These are phyloP conservation scores for Drosophila repleta DNA, from an alignment of 1,140 invertebrate species.

Conservation along the genomic window DNA sequence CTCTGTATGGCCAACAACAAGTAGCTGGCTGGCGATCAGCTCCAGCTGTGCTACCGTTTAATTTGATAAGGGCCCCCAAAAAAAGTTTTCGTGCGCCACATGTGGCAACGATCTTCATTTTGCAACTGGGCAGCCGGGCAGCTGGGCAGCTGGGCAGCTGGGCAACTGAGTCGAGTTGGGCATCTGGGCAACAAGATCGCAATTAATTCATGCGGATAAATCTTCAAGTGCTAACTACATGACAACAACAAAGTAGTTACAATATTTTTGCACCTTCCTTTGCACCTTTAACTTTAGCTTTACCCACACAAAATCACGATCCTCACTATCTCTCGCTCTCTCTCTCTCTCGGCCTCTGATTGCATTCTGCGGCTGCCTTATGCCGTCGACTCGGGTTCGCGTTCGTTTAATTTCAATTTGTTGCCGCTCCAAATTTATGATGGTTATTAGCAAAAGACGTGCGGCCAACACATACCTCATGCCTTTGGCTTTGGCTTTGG, in stretches of 20 bases:
- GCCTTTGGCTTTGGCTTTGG: constrained; percentile 16
- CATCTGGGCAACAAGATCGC: constrained; percentile 81
- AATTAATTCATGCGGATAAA: constrained; percentile 84
- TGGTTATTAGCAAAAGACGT: constrained; percentile 83
- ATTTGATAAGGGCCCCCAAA: constrained; percentile 69
- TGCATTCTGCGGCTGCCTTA: constrained; percentile 72
- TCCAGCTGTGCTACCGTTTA: constrained; percentile 82
- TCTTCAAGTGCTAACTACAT: constrained; percentile 84
- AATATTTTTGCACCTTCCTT: constrained; percentile 32
- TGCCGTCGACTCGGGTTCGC: constrained; percentile 25
- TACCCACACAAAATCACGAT: constrained; percentile 58
- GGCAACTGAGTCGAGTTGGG: constrained; percentile 18
- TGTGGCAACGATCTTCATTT: constrained; percentile 65
- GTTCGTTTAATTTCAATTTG: constrained; percentile 84
- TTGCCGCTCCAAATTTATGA: constrained; percentile 82
- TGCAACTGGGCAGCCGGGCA: constrained; percentile 16
- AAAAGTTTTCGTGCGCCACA: constrained; percentile 54
- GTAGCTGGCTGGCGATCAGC: constrained; percentile 55
- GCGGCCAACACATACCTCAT: constrained; percentile 79
- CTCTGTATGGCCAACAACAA: constrained; percentile 71
- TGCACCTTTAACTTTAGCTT: constrained; percentile 13
- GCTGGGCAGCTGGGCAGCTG: constrained; percentile 64
- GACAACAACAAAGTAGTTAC: constrained; percentile 84
- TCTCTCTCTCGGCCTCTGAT: constrained; percentile 47
- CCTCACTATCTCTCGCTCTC: constrained; percentile 3